These are phyloP conservation scores for Geotria australis DNA, from an alignment of 2,797 vertebrate genomes.

Conservation along the genomic window DNA sequence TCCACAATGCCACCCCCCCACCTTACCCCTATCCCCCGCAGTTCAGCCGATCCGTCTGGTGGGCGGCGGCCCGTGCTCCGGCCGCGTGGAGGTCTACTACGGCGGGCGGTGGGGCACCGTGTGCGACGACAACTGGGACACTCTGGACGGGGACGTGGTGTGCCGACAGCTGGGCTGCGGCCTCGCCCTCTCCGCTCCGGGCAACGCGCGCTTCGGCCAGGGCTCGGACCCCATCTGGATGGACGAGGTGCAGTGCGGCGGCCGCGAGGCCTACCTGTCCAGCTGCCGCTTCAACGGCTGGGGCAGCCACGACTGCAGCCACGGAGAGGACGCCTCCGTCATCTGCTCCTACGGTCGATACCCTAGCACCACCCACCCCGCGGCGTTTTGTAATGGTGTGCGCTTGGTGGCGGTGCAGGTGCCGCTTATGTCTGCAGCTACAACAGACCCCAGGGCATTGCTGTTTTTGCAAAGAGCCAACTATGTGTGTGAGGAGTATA, in stretches of 20 bases:
- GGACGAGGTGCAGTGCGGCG: background rate
- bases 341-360: background rate
- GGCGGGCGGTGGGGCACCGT: background rate
- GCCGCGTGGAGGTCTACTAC: background rate
- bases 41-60: background rate
- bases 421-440: no score
- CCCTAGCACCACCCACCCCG: no score
- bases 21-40: no score
- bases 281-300: background rate
- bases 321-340: background rate
- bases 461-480: no score
- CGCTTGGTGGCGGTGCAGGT: no score
- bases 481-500: no score
- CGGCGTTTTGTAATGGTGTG: no score
- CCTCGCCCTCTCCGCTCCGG: background rate
- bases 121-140: background rate
- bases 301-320: background rate
- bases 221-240: background rate
- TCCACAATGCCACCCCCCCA: no score
- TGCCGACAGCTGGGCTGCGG: background rate
- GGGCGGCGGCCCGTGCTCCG: background rate
- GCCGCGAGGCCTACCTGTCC: background rate
- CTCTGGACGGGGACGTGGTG: background rate
- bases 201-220: background rate
- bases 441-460: no score